Conservation (phyloP, 2,888 invertebrate genomes). For the Amiota mariae region DNA sequence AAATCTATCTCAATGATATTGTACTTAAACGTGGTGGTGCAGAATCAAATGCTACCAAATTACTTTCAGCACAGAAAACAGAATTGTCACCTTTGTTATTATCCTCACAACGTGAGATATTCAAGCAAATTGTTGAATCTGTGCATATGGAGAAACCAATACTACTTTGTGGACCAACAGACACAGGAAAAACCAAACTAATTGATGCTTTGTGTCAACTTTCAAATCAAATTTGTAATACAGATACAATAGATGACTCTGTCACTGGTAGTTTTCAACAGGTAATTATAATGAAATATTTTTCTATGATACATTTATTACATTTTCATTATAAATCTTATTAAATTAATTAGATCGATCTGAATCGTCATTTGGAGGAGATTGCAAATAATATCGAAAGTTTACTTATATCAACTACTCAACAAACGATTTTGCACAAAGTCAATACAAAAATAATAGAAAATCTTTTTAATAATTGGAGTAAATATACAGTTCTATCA, state of each 20-base stretch:
- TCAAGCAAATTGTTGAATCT: conserved; percentile 89
- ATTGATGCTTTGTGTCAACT: conserved; percentile 70
- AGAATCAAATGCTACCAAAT: conserved; percentile 50
- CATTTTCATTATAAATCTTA: neutral
- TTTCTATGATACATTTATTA: too few relatives aligned
- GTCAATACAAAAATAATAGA: conserved; percentile 36
- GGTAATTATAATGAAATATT: conserved; percentile 69
- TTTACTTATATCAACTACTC: conserved; percentile 57
- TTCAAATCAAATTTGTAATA: conserved; percentile 68
- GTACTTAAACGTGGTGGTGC: conserved; percentile 74
- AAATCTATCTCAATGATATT: conserved; percentile 81
- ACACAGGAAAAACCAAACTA: conserved; percentile 73
- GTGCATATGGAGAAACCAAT: conserved; percentile 94
- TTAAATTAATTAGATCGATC: conserved; percentile 64
- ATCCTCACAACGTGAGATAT: conserved; percentile 77
- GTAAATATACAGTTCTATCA: conserved; percentile 59
- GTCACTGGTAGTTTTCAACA: conserved; percentile 95
- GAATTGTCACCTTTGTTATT: conserved; percentile 75
- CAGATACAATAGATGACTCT: conserved; percentile 73
- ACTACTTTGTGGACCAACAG: conserved; percentile 76
- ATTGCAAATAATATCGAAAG: conserved; percentile 73
- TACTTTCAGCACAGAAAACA: conserved; percentile 50
- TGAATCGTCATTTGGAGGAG: conserved; percentile 80
- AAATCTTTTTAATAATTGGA: conserved; percentile 62
- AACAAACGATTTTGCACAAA: conserved; percentile 50